Percentiles rank a stretch among this genome's conserved stretches.
Conservation (phyloP, 37 sponge, comb jelly and placozoan species). For the Mnemiopsis leidyi region DNA sequence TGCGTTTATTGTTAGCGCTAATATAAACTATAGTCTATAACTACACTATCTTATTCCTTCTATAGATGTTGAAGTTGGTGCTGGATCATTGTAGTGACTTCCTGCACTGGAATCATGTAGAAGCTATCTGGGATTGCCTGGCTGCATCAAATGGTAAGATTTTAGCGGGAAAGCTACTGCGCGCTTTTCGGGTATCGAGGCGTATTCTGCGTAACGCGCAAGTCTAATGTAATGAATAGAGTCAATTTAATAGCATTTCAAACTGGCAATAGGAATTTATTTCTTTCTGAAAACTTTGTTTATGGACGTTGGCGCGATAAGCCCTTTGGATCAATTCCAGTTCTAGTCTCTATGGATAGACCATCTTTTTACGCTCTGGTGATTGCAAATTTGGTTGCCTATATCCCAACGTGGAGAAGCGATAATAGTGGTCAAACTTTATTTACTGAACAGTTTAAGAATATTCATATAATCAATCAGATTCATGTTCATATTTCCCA, state of each 20-base stretch:
- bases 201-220: conserved; percentile 41
- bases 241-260: neutral
- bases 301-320: neutral
- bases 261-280: conserved; percentile 42
- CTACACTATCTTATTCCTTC: no score
- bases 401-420: no score
- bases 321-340: neutral
- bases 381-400: no score
- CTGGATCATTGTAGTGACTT: conserved; percentile 62
- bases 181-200: conserved; percentile 8
- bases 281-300: no score
- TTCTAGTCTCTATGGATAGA: no score
- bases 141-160: conserved; percentile 12
- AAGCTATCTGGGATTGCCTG: conserved; percentile 61
- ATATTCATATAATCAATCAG: no score
- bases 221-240: neutral
- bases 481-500: no score
- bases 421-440: no score
- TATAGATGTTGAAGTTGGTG: conserved; percentile 51
- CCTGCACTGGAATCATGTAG: conserved; percentile 46
- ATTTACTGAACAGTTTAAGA: no score
- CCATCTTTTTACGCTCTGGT: no score
- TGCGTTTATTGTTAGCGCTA: neutral
- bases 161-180: neutral
- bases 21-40: no score